Evolutionary conservation across 2,888 invertebrate species (phyloP), one percentile per base, ranked within the genome.

Genomic region (Aleiodes leptofemur): DNA sequence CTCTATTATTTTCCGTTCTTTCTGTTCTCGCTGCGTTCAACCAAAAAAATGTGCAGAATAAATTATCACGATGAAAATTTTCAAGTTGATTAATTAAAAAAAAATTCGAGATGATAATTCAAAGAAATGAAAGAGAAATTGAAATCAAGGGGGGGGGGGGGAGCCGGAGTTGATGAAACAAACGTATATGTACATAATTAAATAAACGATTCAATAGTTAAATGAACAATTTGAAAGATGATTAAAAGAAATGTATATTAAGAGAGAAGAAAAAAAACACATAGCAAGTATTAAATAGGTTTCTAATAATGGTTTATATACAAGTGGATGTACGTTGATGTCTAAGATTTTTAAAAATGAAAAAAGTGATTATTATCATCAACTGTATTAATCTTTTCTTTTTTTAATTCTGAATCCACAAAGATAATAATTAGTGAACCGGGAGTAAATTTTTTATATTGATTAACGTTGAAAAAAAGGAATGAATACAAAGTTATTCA

Each of bases 221-320:
- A 77, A 77, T 77, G 77, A 74, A 69, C 59, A 72, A 53, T 72
- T 50, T 69, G 55, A 79, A 76, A 72, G 73, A 72, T 23, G 55
- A 69, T 75, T 75, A 68, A 34, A 74, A 74, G 69, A 72, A 81
- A 81, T 86, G 84, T 69, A 86, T 86, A 87, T 85, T 85, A 85
- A 86, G 78, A 85, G 83, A 8, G 7, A 43, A 43, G 11, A 43
- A 85, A 34, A 34, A 34, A 34, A 34, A 34, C 4, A 83, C 84
- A 87, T 87, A 86, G 85, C 84, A 86, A 85, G 82, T 87, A 86
- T 81, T 85, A 85, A 83, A 88, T 88, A 88, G 87, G 86, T 88
- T 88, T 88, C 86, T 85, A 86, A 87, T 88, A 86, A 87, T 87
- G 81, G 87, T 87, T 88, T 88, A 87, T 87, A 88, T 87, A 85